Evolutionary conservation across 2,888 invertebrate genomes (phyloP).

Genomic region (Glyphotaelius pellucidus): DNA sequence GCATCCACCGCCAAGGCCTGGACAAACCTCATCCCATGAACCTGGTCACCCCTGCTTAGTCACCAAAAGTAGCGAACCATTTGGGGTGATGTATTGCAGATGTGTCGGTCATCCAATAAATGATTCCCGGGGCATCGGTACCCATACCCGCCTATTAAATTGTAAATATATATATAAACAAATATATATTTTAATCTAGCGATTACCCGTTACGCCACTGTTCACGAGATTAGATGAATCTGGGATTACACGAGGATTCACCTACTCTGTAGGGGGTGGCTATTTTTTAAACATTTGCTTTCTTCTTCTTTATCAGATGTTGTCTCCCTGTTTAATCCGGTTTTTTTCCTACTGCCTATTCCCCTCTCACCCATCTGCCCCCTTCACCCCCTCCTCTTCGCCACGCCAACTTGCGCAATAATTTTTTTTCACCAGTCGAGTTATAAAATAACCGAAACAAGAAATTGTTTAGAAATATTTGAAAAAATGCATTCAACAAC

Average conservation of each 20-base stretch:
- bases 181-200: not conserved
- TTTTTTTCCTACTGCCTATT: conserved; percentile 56
- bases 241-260: conserved; percentile 61
- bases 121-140: no score
- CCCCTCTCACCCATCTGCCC: not conserved
- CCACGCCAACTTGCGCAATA: conserved; percentile 39
- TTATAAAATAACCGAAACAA: conserved; percentile 49
- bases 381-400: not conserved
- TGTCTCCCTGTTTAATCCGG: conserved; percentile 62
- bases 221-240: conserved; percentile 63
- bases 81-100: no score
- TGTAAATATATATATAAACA: no score
- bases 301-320: conserved; percentile 59
- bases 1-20: no score
- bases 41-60: no score
- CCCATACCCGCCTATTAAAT: no score
- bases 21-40: no score
- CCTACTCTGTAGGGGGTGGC: conserved; percentile 51
- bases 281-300: conserved; percentile 60
- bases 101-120: no score
- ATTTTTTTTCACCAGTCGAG: conserved; percentile 51
- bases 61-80: no score
- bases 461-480: not conserved
- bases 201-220: conserved; percentile 11
- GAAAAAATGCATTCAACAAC: not conserved